A percentile compares a stretch with the other conserved stretches of the same genome.
Conservation (phyloP, 2,113 vertebrate genomes). For the Salvator merianae region DNA sequence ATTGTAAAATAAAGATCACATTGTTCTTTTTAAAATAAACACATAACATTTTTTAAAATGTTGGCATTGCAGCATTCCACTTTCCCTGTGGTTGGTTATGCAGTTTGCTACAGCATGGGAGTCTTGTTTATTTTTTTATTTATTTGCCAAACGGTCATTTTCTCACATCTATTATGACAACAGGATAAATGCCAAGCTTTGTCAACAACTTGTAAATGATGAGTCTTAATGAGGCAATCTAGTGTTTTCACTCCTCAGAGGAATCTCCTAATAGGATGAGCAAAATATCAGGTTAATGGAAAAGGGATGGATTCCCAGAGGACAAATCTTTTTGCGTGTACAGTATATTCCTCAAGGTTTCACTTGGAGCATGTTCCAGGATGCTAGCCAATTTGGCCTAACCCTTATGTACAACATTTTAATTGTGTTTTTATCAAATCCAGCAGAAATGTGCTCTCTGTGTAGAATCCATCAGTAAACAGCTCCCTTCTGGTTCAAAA, state of each 20-base stretch:
- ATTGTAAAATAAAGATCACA: too few species aligned
- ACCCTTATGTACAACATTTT: constrained; percentile 70
- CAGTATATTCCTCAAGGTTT: constrained; percentile 76
- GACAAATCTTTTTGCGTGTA: constrained; percentile 67
- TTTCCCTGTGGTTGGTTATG: constrained; percentile 40
- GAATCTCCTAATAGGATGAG: constrained; percentile 78
- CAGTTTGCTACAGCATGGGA: constrained; percentile 59
- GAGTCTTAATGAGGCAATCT: constrained; percentile 82
- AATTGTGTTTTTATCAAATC: constrained; percentile 76
- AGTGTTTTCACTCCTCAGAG: constrained; percentile 77
- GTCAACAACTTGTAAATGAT: constrained; percentile 85
- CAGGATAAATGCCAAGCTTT: constrained; percentile 82
- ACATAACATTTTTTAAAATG: too few species aligned
- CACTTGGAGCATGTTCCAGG: constrained; percentile 75
- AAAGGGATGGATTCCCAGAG: constrained; percentile 72
- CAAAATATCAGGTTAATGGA: constrained; percentile 79
- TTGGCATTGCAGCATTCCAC: too few species aligned
- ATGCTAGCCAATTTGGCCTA: constrained; percentile 75
- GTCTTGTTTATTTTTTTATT: constrained; percentile 2
- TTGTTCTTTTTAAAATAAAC: too few species aligned
- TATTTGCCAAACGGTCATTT: constrained; percentile 81
- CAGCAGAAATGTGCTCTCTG: constrained; percentile 69
- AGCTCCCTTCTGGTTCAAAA: constrained; percentile 25
- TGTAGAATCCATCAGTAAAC: constrained; percentile 65
- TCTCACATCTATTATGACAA: constrained; percentile 83